Evolutionary conservation across 2,888 invertebrate species (phyloP), one percentile per base, ranked within the genome.

Genomic region (Acrocyrtus sp.): DNA sequence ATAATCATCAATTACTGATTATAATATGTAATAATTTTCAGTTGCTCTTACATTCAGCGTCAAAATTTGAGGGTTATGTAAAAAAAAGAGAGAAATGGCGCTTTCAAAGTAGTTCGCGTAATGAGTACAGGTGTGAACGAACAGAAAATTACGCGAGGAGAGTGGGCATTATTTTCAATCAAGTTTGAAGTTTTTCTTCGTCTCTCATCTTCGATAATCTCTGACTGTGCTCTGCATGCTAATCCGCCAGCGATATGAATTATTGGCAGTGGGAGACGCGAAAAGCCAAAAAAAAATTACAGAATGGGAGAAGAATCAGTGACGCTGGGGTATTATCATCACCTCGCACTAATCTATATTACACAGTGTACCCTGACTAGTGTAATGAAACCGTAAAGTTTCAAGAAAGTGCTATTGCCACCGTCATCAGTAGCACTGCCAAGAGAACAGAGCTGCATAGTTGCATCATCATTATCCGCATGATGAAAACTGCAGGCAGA

Each of bases 151-250:
- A 56, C 48, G 27, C 48, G 34, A 2, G 22, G 21, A 53, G 39
- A 72, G 19, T 72, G 66, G 66, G 24, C 56, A 72, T 66, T 58
- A 61, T 66, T 65, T 72, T 53, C 72, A 72, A 67, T 72, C 72
- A 72, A 66, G 43, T 67, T 51, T n/a, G n/a, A n/a, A n/a, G n/a
- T n/a, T n/a, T n/a, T n/a, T n/a, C n/a, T n/a, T 51, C 19, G 43
- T 57, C 66, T 57, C 19, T 51, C 15, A 17, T 51, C 26, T 22
- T 5, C 12, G 34, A 34, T 34, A 34, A 34, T 34, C 12, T 45
- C 5, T 45, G 12, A 5, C 5, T 45, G 17, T 45, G 17, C 45
- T 45, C 45, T 45, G 45, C 45, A 45, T 45, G 12, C n/a, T 45
- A 45, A 45, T 45, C 8, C n/a, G 17, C n/a, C 26, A 21, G 15